Evolutionary conservation across 1,140 invertebrate genomes (phyloP).

Genomic region (Branchinecta lynchi): DNA sequence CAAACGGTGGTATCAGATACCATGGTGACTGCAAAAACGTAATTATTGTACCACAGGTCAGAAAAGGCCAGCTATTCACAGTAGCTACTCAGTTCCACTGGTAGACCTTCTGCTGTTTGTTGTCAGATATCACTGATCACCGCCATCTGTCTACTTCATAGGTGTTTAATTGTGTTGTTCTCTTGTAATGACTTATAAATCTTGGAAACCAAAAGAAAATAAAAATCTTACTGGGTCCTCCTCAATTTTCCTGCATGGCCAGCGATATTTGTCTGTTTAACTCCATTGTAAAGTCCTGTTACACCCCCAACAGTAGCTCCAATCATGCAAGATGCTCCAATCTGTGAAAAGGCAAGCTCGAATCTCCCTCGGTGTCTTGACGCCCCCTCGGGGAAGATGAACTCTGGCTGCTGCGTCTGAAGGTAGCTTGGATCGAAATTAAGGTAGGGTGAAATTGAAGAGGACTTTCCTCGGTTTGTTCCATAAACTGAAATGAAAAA

Average conservation of each 20-base stretch:
- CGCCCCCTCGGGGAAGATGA: slow-evolving; percentile 79
- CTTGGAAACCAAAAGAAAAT: background rate
- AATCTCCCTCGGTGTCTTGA: slow-evolving; percentile 60
- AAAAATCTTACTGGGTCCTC: slow-evolving; percentile 60
- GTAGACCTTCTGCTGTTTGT: no score
- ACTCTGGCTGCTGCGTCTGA: slow-evolving; percentile 66
- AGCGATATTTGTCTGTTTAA: slow-evolving; percentile 61
- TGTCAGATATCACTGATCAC: no score
- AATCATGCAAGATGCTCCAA: slow-evolving; percentile 68
- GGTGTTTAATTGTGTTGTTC: no score
- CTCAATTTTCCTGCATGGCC: slow-evolving; percentile 72
- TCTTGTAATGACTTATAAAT: no score
- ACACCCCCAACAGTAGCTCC: slow-evolving; percentile 69
- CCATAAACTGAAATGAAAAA: background rate
- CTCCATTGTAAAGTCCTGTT: slow-evolving; percentile 66
- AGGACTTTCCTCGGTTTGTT: background rate
- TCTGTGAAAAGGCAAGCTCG: slow-evolving; percentile 80
- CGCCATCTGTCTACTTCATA: no score
- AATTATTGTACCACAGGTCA: no score
- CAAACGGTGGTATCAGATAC: no score
- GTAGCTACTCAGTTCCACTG: no score
- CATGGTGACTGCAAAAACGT: no score
- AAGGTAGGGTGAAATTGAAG: slow-evolving; percentile 62
- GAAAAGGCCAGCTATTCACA: no score
- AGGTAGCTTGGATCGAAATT: slow-evolving; percentile 78